Conservation (phyloP, 2,888 invertebrate species). For the Philereme vetulata region DNA sequence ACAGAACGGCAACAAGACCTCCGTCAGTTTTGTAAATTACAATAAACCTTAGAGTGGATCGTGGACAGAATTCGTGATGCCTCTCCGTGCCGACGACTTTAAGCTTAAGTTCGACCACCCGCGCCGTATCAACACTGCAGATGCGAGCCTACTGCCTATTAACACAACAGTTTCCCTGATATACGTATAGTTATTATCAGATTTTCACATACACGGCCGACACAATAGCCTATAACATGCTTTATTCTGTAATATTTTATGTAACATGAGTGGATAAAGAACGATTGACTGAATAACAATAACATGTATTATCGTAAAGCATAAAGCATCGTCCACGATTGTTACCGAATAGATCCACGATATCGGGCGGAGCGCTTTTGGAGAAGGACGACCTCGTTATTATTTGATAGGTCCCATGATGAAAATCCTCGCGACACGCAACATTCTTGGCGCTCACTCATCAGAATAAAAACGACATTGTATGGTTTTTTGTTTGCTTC, state of each 20-base stretch:
- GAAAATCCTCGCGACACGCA: slow-evolving; percentile 78
- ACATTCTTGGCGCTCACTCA: slow-evolving; percentile 76
- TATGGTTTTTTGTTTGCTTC: slow-evolving; percentile 62
- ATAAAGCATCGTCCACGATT: slow-evolving; percentile 71
- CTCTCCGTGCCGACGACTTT: slow-evolving; percentile 66
- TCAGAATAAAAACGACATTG: slow-evolving; percentile 76
- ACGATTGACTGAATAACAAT: slow-evolving; percentile 62
- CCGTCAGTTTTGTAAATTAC: slow-evolving; percentile 81
- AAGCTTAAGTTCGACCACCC: slow-evolving; percentile 63
- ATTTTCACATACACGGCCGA: slow-evolving; percentile 39
- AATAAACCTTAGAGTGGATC: slow-evolving; percentile 76
- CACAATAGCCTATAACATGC: slow-evolving; percentile 41
- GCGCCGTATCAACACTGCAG: slow-evolving; percentile 55
- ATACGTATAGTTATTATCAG: slow-evolving; percentile 51
- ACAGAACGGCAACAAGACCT: slow-evolving; percentile 69
- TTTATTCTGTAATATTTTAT: slow-evolving; percentile 45
- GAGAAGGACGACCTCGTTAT: slow-evolving; percentile 75
- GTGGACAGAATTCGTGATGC: slow-evolving; percentile 75
- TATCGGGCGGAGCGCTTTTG: slow-evolving; percentile 63
- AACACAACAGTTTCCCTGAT: slow-evolving; percentile 58
- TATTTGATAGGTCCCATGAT: slow-evolving; percentile 80
- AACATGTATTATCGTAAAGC: slow-evolving; percentile 67
- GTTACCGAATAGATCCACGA: slow-evolving; percentile 68
- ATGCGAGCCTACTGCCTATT: slow-evolving; percentile 62
- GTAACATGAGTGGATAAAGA: slow-evolving; percentile 54